phyloP scores from a whole-genome alignment of 2,888 invertebrate genomes.

The Bellardia pandia region DNA sequence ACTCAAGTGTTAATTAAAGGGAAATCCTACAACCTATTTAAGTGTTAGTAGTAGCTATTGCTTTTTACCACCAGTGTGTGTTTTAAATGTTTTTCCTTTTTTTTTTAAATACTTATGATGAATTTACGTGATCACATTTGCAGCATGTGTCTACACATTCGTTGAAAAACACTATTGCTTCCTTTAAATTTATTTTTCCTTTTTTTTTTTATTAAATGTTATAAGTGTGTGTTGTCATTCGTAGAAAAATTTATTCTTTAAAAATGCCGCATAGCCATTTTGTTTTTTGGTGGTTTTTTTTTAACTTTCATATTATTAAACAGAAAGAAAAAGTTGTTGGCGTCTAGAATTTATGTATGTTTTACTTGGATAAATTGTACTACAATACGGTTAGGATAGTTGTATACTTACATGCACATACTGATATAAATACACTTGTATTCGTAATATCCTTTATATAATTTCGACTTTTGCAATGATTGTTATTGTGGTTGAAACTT shows the following conservation, averaged over 20 bases:
- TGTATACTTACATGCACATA: too few relatives aligned
- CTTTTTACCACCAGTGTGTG: slow-evolving; percentile 3
- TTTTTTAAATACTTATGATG: slow-evolving; percentile 42
- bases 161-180: slow-evolving; percentile 29
- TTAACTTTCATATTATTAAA: slow-evolving; percentile 32
- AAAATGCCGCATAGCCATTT: slow-evolving; percentile 78
- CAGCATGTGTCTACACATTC: slow-evolving; percentile 55
- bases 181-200: slow-evolving; percentile 64
- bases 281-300: slow-evolving; percentile 41
- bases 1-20: background rate
- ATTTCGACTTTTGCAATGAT: slow-evolving; percentile 57
- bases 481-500: slow-evolving; percentile 64
- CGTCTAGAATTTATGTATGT: slow-evolving; percentile 66
- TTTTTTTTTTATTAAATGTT: slow-evolving; percentile 9
- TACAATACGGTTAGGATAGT: background rate
- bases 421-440: background rate
- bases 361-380: slow-evolving; percentile 64
- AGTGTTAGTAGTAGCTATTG: background rate
- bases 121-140: slow-evolving; percentile 71
- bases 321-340: slow-evolving; percentile 64
- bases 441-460: slow-evolving; percentile 14
- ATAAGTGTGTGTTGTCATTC: background rate
- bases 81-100: slow-evolving; percentile 30
- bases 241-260: slow-evolving; percentile 62
- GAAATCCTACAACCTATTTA: background rate